phyloP scores from a whole-genome alignment of 2,888 invertebrate genomes.

The Maniola hyperantus region DNA sequence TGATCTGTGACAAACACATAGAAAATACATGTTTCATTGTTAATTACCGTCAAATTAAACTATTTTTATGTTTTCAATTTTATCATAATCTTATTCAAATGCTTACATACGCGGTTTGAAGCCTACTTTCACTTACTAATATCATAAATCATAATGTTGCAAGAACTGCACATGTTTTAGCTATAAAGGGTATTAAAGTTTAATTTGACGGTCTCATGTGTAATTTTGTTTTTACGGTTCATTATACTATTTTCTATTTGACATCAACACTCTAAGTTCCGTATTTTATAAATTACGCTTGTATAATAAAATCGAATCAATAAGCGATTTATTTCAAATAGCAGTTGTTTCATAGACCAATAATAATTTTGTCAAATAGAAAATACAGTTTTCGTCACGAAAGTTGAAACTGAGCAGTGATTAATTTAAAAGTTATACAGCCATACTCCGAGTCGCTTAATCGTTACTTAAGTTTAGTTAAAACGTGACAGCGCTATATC shows the following conservation, averaged over 20 bases:
- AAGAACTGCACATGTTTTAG: too few relatives aligned
- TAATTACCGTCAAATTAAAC: constrained; percentile 1
- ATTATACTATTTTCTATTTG: background rate
- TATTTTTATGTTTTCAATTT: background rate
- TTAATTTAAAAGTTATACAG: background rate
- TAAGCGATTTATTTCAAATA: background rate
- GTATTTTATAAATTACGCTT: background rate
- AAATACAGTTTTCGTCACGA: background rate
- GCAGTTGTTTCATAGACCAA: background rate
- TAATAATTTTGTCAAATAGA: background rate
- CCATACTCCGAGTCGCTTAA: too few relatives aligned
- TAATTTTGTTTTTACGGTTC: background rate
- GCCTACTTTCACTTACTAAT: too few relatives aligned
- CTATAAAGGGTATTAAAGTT: background rate
- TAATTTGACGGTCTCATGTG: constrained; percentile 6
- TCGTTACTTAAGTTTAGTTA: too few relatives aligned
- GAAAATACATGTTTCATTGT: background rate
- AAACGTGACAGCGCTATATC: too few relatives aligned
- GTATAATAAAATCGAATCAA: background rate
- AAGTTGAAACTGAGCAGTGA: background rate
- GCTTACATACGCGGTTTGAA: too few relatives aligned
- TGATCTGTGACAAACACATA: background rate
- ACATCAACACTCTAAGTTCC: background rate
- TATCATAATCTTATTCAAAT: too few relatives aligned
- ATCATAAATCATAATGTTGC: too few relatives aligned